Conservation (phyloP, 2,797 vertebrate genomes). For the Pelodytes ibericus region DNA sequence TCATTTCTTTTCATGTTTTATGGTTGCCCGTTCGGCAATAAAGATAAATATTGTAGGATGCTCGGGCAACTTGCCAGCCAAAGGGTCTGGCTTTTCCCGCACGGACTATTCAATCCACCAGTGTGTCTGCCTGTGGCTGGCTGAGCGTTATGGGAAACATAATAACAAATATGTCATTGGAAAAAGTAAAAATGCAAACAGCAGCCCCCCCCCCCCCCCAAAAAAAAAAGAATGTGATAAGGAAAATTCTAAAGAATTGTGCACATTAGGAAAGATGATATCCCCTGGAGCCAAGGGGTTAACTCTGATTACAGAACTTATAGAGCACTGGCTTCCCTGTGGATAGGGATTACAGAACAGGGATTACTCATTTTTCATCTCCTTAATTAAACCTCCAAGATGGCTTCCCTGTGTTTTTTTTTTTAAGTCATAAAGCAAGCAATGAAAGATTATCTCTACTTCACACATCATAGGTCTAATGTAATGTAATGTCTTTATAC, state of each 20-base stretch:
- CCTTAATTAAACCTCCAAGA: conserved; percentile 42
- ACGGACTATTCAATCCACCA: too few species aligned
- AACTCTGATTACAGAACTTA: conserved; percentile 21
- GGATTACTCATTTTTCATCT: conserved; percentile 45
- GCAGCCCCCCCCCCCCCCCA: too few species aligned
- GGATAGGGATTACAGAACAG: conserved; percentile 32
- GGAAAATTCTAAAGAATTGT: too few species aligned
- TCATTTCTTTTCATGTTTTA: background rate
- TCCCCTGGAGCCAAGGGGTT: background rate
- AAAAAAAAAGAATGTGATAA: too few species aligned
- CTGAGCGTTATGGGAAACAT: too few species aligned
- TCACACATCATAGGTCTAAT: background rate
- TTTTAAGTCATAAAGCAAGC: background rate
- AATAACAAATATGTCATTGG: too few species aligned
- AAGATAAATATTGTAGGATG: background rate
- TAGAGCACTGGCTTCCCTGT: conserved; percentile 3
- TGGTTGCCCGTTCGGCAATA: background rate
- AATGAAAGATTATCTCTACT: conserved; percentile 5
- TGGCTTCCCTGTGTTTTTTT: conserved; percentile 1
- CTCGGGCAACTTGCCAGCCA: background rate
- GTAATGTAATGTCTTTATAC: too few species aligned
- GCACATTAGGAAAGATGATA: too few species aligned
- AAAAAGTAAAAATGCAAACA: too few species aligned
- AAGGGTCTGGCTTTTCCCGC: background rate
- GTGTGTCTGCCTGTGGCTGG: too few species aligned